phyloP scores from a whole-genome alignment of 1,140 invertebrate species.

The Oncopodura yosiiana region DNA sequence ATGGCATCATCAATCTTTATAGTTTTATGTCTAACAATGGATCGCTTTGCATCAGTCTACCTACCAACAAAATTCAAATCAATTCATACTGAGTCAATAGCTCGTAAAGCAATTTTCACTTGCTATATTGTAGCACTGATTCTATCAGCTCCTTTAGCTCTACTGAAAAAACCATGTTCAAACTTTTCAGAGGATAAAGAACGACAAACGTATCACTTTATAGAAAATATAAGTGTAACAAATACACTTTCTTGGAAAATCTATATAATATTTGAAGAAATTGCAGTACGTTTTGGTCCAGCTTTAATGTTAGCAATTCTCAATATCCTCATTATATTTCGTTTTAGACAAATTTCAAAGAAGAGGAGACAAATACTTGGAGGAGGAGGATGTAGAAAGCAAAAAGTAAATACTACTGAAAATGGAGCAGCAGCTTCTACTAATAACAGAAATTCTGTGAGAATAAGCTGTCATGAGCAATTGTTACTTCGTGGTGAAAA shows the following conservation, averaged over 20 bases:
- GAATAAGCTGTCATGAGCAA: too few species aligned
- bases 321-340: conserved; percentile 39
- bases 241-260: conserved; percentile 32
- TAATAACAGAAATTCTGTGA: too few species aligned
- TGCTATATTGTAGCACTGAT: conserved; percentile 39
- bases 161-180: conserved; percentile 37
- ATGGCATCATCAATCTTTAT: conserved; percentile 44
- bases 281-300: conserved; percentile 38
- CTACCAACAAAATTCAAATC: conserved; percentile 40
- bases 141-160: conserved; percentile 39
- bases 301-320: conserved; percentile 38
- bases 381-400: conserved; percentile 9
- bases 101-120: conserved; percentile 37
- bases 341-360: conserved; percentile 38
- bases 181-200: background rate
- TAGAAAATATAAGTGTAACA: conserved; percentile 36
- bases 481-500: conserved; percentile 23
- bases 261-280: conserved; percentile 38
- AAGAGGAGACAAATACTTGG: conserved; percentile 33
- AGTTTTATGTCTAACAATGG: conserved; percentile 43
- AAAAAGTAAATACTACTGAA: background rate
- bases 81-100: conserved; percentile 39
- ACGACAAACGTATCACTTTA: conserved; percentile 30
- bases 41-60: conserved; percentile 42
- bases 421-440: background rate